These are phyloP conservation scores for Clunio marinus DNA, from an alignment of 2,888 invertebrate genomes.

Conservation along the genomic window DNA sequence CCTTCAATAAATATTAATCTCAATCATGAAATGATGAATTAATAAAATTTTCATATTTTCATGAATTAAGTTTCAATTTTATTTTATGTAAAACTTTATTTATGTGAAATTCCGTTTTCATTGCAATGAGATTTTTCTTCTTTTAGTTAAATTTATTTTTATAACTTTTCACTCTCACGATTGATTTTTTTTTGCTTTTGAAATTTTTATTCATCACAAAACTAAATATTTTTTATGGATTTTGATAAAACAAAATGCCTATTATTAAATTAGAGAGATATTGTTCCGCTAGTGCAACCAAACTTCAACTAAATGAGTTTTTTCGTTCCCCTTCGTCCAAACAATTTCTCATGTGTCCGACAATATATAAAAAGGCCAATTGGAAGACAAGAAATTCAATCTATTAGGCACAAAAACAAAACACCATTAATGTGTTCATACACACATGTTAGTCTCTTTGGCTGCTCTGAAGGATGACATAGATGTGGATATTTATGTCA, in stretches of 20 bases:
- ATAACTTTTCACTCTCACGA: no score
- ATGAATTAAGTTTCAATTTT: no score
- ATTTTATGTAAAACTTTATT: no score
- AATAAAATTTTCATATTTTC: no score
- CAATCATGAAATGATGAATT: no score
- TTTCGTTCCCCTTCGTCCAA: not conserved
- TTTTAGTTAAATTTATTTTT: no score
- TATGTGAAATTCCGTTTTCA: no score
- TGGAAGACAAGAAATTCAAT: constrained; percentile 15
- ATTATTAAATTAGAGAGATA: no score
- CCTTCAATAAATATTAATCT: no score
- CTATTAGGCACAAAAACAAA: constrained; percentile 13
- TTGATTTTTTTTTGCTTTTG: not conserved
- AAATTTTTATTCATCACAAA: not conserved
- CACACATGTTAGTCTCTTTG: constrained; percentile 13
- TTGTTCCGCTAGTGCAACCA: not conserved
- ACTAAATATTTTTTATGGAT: not conserved
- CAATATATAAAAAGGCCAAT: not conserved
- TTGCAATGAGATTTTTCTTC: no score
- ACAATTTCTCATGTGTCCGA: constrained; percentile 2
- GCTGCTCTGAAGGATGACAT: not conserved
- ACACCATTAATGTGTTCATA: constrained; percentile 5
- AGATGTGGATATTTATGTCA: not conserved
- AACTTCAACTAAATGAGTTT: not conserved
- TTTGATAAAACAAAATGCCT: no score